These are phyloP conservation scores for Corythoichthys intestinalis DNA, from an alignment of 2,113 vertebrate genomes.

Conservation along the genomic window DNA sequence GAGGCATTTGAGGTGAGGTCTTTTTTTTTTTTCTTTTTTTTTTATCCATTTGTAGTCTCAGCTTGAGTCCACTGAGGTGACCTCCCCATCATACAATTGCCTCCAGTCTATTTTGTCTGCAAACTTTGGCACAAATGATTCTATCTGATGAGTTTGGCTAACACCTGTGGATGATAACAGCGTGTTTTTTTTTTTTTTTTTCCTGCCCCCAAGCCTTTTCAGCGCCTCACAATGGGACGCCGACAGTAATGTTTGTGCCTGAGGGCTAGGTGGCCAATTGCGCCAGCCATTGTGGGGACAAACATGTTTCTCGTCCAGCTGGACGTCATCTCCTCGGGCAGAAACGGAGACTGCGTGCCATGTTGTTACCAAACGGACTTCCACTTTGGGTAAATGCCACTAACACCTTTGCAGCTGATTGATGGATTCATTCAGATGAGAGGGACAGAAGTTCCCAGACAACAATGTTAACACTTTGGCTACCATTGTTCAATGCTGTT, in stretches of 20 bases:
- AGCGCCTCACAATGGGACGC: slow-evolving; percentile 20
- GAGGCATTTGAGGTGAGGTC: too few species aligned
- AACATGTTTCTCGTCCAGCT: slow-evolving; percentile 18
- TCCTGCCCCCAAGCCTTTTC: neutral
- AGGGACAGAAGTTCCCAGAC: too few species aligned
- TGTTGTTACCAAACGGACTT: neutral
- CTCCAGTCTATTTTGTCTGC: slow-evolving; percentile 18
- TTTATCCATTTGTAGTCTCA: neutral
- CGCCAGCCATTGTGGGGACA: slow-evolving; percentile 18
- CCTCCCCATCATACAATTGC: slow-evolving; percentile 26
- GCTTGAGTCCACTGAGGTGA: too few species aligned
- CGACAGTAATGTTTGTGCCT: slow-evolving; percentile 25
- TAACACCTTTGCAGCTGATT: neutral
- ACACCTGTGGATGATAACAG: slow-evolving; percentile 28
- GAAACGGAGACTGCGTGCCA: neutral
- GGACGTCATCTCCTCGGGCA: neutral
- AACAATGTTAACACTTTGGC: too few species aligned
- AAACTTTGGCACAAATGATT: slow-evolving; percentile 23
- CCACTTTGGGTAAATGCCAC: neutral
- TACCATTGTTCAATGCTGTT: too few species aligned
- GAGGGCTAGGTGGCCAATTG: slow-evolving; percentile 16
- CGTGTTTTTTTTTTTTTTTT: neutral
- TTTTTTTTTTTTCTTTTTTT: neutral
- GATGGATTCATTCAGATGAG: slow-evolving; percentile 9
- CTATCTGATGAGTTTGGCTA: slow-evolving; percentile 22